A percentile compares a stretch with the other conserved stretches of the same genome.
phyloP scores from a whole-genome alignment of 2,797 vertebrate genomes.

The Gobio occitaniae region DNA sequence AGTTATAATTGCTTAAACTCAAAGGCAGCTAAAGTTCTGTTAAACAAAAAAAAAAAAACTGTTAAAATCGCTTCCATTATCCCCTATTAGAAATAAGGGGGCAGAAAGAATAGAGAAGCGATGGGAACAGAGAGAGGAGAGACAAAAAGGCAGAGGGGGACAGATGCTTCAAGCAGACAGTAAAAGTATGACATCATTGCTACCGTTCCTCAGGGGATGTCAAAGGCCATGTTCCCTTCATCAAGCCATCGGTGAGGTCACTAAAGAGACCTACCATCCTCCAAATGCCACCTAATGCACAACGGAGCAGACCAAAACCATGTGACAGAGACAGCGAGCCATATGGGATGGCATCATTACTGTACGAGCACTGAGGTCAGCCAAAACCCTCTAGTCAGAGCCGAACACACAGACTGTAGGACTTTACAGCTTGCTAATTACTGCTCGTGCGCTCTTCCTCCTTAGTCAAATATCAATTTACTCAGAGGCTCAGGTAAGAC shows the following conservation, averaged over 20 bases:
- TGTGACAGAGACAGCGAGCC: background rate
- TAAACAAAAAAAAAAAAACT: background rate
- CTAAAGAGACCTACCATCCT: background rate
- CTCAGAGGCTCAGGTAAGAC: constrained; percentile 11
- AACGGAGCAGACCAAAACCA: background rate
- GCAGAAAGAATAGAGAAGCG: background rate
- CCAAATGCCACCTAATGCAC: constrained; percentile 2
- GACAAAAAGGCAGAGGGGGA: constrained; percentile 1
- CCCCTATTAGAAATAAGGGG: background rate
- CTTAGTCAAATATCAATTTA: constrained; percentile 27
- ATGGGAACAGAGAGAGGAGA: background rate
- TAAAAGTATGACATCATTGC: constrained; percentile 44
- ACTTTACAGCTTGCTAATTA: constrained; percentile 22
- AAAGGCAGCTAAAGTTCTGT: background rate
- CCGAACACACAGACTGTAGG: background rate
- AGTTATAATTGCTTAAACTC: background rate
- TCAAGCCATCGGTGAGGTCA: constrained; percentile 30
- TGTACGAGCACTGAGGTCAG: constrained; percentile 13
- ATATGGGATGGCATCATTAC: constrained; percentile 17
- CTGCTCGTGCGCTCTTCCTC: constrained; percentile 1
- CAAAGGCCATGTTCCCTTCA: constrained; percentile 26
- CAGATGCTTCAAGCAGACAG: constrained; percentile 33
- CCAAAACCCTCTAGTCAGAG: constrained; percentile 8
- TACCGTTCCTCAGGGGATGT: constrained; percentile 5
- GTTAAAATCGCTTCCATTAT: background rate